Percentiles rank a stretch among this genome's conserved stretches.
These are phyloP conservation scores for Scaptomyza montana DNA, from an alignment of 1,140 invertebrate genomes.

Conservation along the genomic window DNA sequence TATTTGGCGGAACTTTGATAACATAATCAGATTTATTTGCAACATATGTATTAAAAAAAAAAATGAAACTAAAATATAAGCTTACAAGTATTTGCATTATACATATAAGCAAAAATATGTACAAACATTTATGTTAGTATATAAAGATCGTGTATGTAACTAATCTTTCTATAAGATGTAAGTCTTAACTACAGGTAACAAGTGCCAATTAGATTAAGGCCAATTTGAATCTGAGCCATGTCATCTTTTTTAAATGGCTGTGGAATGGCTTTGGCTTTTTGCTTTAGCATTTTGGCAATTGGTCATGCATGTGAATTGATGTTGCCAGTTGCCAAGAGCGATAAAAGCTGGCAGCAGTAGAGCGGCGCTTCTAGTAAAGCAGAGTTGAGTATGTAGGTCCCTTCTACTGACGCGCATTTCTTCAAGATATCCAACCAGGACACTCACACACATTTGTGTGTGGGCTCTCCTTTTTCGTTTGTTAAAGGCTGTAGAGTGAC, in stretches of 20 bases:
- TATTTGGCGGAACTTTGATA: no score
- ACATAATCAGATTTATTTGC: no score
- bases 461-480: slow-evolving; percentile 19
- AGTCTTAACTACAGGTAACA: not conserved
- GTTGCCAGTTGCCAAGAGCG: slow-evolving; percentile 5
- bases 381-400: not conserved
- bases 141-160: no score
- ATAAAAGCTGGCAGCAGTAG: not conserved
- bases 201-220: not conserved
- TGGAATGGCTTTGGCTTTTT: not conserved
- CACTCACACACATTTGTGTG: not conserved
- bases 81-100: no score
- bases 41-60: no score
- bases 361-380: no score
- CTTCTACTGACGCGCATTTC: not conserved
- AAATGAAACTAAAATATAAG: no score
- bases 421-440: not conserved
- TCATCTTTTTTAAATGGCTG: not conserved
- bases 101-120: no score
- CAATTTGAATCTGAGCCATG: not conserved
- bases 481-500: slow-evolving; percentile 5
- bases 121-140: no score
- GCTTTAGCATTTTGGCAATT: slow-evolving; percentile 5
- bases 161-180: no score
- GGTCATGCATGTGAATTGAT: slow-evolving; percentile 49